These are phyloP conservation scores for Acromyrmex charruanus DNA, from an alignment of 1,140 invertebrate species.

Conservation along the genomic window DNA sequence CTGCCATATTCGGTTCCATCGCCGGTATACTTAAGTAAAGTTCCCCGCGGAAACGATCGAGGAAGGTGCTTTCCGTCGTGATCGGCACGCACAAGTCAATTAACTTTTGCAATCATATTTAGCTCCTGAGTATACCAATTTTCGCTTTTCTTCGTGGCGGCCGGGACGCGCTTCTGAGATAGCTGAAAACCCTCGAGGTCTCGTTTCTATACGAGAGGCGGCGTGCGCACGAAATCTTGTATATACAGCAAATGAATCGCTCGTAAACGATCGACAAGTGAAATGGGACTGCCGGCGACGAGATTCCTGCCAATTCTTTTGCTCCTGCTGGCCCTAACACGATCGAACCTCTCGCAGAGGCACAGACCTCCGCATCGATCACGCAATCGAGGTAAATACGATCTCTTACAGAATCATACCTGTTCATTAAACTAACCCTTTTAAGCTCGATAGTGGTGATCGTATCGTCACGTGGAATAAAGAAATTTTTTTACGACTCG, in stretches of 20 bases:
- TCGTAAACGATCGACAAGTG: slow-evolving; percentile 67
- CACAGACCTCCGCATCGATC: slow-evolving; percentile 63
- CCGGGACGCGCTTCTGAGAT: not conserved
- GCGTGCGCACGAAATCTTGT: slow-evolving; percentile 20
- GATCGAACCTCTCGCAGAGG: slow-evolving; percentile 71
- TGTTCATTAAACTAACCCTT: not conserved
- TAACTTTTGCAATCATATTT: slow-evolving; percentile 54
- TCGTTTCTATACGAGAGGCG: slow-evolving; percentile 16
- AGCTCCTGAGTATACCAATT: slow-evolving; percentile 8
- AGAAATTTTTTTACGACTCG: slow-evolving; percentile 1
- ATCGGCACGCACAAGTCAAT: not conserved
- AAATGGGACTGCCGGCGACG: slow-evolving; percentile 69
- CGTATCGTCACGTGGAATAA: not conserved
- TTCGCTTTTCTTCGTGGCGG: not conserved
- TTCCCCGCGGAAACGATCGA: not conserved
- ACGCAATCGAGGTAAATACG: slow-evolving; percentile 75
- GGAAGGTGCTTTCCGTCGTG: slow-evolving; percentile 6
- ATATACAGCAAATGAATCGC: slow-evolving; percentile 71
- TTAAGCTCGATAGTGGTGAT: slow-evolving; percentile 25
- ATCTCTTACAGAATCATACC: slow-evolving; percentile 37
- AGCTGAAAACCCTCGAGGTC: not conserved
- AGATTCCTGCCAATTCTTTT: slow-evolving; percentile 73
- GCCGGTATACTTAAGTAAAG: not conserved
- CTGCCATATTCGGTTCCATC: slow-evolving; percentile 8
- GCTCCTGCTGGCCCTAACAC: slow-evolving; percentile 72